Evolutionary conservation across 2,888 invertebrate genomes (phyloP).

Genomic region (Rhagonycha lutea): DNA sequence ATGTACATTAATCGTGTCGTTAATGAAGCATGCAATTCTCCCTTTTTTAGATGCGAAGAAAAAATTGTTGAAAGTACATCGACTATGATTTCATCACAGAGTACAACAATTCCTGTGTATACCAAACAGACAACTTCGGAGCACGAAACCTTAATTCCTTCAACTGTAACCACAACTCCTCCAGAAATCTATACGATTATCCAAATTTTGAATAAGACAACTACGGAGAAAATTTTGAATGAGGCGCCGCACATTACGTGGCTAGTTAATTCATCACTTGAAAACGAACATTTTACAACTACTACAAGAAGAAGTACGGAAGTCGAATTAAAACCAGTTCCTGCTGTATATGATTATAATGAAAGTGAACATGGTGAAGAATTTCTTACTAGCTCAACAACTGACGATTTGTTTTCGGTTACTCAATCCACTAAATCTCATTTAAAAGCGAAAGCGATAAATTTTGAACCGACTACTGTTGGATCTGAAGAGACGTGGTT

Average conservation of each 20-base stretch:
- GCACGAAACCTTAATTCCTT: not conserved
- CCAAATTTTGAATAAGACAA: not conserved
- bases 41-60: not conserved
- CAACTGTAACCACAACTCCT: not conserved
- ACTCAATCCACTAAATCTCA: conserved; percentile 37
- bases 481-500: conserved; percentile 35
- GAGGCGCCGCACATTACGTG: not conserved
- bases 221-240: conserved; percentile 23
- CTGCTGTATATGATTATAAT: conserved; percentile 38
- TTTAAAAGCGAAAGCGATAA: conserved; percentile 32
- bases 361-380: conserved; percentile 52
- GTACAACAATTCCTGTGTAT: not conserved
- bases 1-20: not conserved
- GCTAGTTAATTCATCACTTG: not conserved
- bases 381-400: conserved; percentile 26
- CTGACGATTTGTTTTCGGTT: conserved; percentile 19
- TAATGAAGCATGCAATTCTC: not conserved
- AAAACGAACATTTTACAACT: not conserved
- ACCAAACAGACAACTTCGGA: not conserved
- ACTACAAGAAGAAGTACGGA: conserved; percentile 40
- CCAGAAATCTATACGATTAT: conserved; percentile 17
- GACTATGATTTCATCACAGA: not conserved
- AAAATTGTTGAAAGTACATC: not conserved
- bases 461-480: conserved; percentile 33
- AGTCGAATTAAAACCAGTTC: conserved; percentile 28